Percentiles rank a stretch among this genome's conserved stretches.
Conservation (phyloP, 2,888 invertebrate genomes). For the Nephrotoma guestfalica region DNA sequence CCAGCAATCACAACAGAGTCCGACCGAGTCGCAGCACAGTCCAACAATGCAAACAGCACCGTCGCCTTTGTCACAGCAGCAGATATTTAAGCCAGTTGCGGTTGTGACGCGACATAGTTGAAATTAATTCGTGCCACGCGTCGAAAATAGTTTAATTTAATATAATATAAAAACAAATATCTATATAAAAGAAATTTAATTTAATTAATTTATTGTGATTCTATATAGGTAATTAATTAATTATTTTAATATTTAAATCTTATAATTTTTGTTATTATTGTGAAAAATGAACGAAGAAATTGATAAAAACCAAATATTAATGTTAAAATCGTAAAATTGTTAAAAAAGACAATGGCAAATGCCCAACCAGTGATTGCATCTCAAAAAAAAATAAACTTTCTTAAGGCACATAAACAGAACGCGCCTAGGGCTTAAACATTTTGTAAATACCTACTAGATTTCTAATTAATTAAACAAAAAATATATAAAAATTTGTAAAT, state of each 20-base stretch:
- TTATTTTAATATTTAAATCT: not conserved
- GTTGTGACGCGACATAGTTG: constrained; percentile 42
- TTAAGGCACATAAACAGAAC: not conserved
- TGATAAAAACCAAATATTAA: not conserved
- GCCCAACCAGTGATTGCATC: not conserved
- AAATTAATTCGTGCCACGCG: constrained; percentile 17
- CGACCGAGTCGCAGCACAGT: constrained; percentile 17
- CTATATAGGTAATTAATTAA: not conserved
- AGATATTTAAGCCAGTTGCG: constrained; percentile 37
- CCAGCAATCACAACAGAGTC: constrained; percentile 28
- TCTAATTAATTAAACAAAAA: not conserved
- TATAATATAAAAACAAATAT: not conserved
- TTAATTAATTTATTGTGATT: not conserved
- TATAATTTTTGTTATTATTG: not conserved
- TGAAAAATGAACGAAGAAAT: not conserved
- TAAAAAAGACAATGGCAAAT: not conserved
- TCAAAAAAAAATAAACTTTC: not conserved
- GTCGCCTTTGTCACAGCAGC: constrained; percentile 19
- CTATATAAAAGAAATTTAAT: not conserved
- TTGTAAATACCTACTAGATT: not conserved
- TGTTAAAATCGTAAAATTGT: not conserved
- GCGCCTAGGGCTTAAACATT: not conserved
- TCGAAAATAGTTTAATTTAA: not conserved
- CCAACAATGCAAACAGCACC: constrained; percentile 26
- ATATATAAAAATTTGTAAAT: not conserved